Percentiles rank a stretch among this genome's conserved stretches.
These are phyloP conservation scores for Lota lota DNA, from an alignment of 2,113 vertebrate genomes.

Conservation along the genomic window DNA sequence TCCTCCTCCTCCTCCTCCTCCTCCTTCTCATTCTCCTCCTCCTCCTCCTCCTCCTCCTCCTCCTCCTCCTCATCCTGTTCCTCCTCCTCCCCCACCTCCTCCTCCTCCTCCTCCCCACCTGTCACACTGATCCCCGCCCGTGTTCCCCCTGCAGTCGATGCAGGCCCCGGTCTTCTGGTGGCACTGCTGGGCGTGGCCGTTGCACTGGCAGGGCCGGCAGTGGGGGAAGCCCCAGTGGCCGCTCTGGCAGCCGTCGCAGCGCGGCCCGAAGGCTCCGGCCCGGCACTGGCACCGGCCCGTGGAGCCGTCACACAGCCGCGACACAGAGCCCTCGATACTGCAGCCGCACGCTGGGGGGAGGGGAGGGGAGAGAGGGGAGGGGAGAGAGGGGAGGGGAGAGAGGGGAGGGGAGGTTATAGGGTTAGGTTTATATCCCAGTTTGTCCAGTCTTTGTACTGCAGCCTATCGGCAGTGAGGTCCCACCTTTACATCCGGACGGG, in stretches of 20 bases:
- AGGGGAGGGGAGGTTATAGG: not conserved
- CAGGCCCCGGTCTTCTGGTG: constrained; percentile 82
- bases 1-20: no score
- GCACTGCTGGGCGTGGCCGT: constrained; percentile 82
- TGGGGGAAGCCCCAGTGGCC: constrained; percentile 94
- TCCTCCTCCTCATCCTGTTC: not conserved
- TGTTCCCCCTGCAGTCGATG: constrained; percentile 85
- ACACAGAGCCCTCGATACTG: constrained; percentile 81
- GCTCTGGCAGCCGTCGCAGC: constrained; percentile 83
- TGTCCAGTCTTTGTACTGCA: no score
- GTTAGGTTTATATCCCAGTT: no score
- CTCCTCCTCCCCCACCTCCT: not conserved
- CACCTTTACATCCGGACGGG: constrained; percentile 84
- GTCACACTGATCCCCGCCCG: constrained; percentile 85
- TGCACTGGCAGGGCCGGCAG: constrained; percentile 87
- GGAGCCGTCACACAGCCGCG: constrained; percentile 79
- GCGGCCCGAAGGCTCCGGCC: constrained; percentile 81
- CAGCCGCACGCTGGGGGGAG: constrained; percentile 83
- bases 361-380: not conserved
- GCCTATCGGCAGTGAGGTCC: constrained; percentile 27
- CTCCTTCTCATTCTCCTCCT: not conserved
- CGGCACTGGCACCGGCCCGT: constrained; percentile 88
- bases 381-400: not conserved
- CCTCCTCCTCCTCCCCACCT: constrained; percentile 66
- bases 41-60: not conserved